These are phyloP conservation scores for Oophaga sylvatica DNA, from an alignment of 2,797 vertebrate genomes.

Conservation along the genomic window DNA sequence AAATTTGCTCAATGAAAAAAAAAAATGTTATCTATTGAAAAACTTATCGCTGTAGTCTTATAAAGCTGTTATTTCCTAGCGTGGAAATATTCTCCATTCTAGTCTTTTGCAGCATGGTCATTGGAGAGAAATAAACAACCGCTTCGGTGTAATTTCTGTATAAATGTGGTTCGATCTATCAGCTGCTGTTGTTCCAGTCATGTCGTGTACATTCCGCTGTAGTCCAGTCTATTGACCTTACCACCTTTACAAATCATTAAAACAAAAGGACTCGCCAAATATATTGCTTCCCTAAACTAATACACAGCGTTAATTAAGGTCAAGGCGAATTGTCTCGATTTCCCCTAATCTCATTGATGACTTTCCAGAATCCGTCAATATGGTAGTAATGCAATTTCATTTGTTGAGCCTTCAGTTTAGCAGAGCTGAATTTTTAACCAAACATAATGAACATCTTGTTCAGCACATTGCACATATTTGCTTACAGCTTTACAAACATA, in stretches of 20 bases:
- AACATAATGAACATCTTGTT: constrained; percentile 65
- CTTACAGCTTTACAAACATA: constrained; percentile 57
- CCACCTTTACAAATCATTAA: constrained; percentile 47
- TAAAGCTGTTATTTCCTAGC: too few relatives aligned
- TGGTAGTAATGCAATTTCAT: constrained; percentile 67
- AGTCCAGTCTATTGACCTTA: constrained; percentile 45
- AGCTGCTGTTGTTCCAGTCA: background rate
- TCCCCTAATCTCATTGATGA: constrained; percentile 68
- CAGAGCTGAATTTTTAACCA: constrained; percentile 65
- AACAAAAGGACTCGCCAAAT: constrained; percentile 45
- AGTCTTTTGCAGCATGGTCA: background rate
- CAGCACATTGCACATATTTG: constrained; percentile 60
- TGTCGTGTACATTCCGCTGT: background rate
- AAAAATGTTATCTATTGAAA: too few relatives aligned
- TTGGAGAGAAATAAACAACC: background rate
- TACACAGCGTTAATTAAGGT: constrained; percentile 56
- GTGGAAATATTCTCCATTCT: background rate
- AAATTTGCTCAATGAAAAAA: too few relatives aligned
- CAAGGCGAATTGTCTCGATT: constrained; percentile 44
- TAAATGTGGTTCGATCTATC: background rate
- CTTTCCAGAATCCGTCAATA: constrained; percentile 69
- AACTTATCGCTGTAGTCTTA: too few relatives aligned
- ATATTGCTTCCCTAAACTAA: constrained; percentile 40
- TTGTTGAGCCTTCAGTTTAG: constrained; percentile 64
- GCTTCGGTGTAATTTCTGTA: background rate